Conservation (phyloP, 2,797 vertebrate species). For the Protonibea diacanthus region DNA sequence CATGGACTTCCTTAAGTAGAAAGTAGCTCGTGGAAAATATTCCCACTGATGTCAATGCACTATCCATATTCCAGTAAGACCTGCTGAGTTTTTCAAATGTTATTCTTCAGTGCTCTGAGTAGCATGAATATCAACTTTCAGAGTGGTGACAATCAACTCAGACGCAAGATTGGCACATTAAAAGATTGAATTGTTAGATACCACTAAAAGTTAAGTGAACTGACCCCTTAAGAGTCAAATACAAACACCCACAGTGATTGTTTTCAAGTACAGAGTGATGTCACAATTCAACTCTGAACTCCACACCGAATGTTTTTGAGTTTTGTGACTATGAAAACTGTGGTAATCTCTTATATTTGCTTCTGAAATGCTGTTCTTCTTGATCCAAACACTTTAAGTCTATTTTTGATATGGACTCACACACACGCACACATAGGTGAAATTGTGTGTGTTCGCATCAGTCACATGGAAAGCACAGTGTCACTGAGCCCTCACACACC, state of each 20-base stretch:
- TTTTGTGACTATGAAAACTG: neutral
- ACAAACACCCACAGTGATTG: neutral
- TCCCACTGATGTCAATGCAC: neutral
- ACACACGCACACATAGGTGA: slow-evolving; percentile 1
- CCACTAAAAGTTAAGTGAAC: neutral
- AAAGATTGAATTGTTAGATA: neutral
- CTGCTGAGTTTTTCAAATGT: neutral
- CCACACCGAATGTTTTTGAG: neutral
- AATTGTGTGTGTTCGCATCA: slow-evolving; percentile 38
- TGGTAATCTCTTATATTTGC: neutral
- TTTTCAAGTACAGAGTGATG: neutral
- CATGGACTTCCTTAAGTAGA: neutral
- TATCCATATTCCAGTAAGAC: neutral
- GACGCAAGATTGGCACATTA: neutral
- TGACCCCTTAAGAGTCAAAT: neutral
- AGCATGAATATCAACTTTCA: too few relatives aligned
- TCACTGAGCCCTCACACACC: slow-evolving; percentile 66
- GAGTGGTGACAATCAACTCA: neutral
- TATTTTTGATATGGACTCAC: neutral
- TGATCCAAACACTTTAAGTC: neutral
- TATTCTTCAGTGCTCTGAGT: too few relatives aligned
- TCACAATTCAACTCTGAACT: neutral
- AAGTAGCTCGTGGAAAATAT: neutral
- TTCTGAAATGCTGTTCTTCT: neutral
- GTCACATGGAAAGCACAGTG: slow-evolving; percentile 46